Base-by-base conservation (phyloP, 1,140 invertebrate species). In the Calliphora vicina region DNA sequence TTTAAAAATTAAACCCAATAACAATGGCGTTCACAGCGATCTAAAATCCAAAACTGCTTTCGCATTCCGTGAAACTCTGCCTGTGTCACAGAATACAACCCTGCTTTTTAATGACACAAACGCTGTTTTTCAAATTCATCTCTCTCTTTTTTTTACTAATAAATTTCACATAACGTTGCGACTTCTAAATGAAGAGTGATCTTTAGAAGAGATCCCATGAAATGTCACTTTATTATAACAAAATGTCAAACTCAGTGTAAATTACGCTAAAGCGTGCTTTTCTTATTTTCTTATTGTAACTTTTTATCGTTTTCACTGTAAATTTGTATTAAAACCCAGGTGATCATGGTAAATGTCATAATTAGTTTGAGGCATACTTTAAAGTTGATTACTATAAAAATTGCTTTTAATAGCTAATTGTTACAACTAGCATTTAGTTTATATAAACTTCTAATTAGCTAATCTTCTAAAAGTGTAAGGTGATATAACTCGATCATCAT, bases 241-340 rank as follows among this genome's bases (percentile, higher is more conserved):
- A 23, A 25, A 67, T 25, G 61, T 67, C 61, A 23, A 20, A 20
- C 1, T 25, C 74, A 43, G 35, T 78, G 74, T 78, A 78, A 78
- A 78, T 23, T 78, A 78, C 74, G 74, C 74, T 78, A 43, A 78
- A 78, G 74, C 42, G 74, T 43, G 74, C 74, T 78, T 78, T 25
- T 42, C 25, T 78, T 43, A 1, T 45, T 78, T 78, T 2, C 43
- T 81, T 26, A 20, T 15, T 61, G 5, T 57, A 9, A 17, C 17
- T 61, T 81, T 81, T 42, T 67, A 13, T 71, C 20, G 50, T 67
- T 67, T 25, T 23, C 6, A 67, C 6, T 67, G 61, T 67, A 20
- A 25, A 57, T 57, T 57, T 57, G 5, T 57, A 57, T n/a, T 17
- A 15, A 15, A 17, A 57, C 0, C 15, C 15, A n/a, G 61, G 61